Evolutionary conservation across 2,888 invertebrate species (phyloP).

Genomic region (Hydraecia micacea): DNA sequence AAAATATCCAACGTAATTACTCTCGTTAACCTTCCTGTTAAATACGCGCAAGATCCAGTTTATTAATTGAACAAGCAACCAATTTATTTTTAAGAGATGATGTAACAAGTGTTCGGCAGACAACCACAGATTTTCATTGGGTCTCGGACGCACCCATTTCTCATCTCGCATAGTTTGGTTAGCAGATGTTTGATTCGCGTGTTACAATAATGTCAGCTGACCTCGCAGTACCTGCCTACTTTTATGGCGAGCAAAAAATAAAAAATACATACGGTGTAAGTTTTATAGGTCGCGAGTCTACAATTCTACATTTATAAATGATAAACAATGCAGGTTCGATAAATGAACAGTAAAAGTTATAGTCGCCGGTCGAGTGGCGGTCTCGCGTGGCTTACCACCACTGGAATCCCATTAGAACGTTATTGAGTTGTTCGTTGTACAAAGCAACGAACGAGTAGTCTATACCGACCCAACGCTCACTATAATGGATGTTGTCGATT

Average conservation of each 20-base stretch:
- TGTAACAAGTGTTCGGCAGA: slow-evolving; percentile 70
- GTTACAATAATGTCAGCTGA: slow-evolving; percentile 47
- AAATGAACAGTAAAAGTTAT: slow-evolving; percentile 77
- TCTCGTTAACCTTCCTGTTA: slow-evolving; percentile 53
- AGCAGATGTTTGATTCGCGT: slow-evolving; percentile 62
- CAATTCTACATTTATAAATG: slow-evolving; percentile 72
- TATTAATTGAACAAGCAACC: slow-evolving; percentile 69
- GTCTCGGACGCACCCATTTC: slow-evolving; percentile 64
- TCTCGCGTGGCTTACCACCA: slow-evolving; percentile 83
- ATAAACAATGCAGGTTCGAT: slow-evolving; percentile 78
- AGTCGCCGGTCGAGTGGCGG: slow-evolving; percentile 74
- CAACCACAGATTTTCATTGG: slow-evolving; percentile 72
- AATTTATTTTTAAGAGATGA: slow-evolving; percentile 73
- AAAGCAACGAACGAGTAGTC: slow-evolving; percentile 75
- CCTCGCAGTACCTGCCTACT: slow-evolving; percentile 28
- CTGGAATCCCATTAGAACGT: slow-evolving; percentile 87
- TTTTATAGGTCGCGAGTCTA: slow-evolving; percentile 74
- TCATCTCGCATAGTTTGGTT: slow-evolving; percentile 64
- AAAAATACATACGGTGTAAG: slow-evolving; percentile 46
- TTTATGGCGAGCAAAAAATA: slow-evolving; percentile 29
- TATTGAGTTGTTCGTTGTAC: slow-evolving; percentile 85
- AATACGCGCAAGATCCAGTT: slow-evolving; percentile 48
- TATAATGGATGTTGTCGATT: slow-evolving; percentile 73
- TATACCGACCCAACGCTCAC: slow-evolving; percentile 77
- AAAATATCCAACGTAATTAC: slow-evolving; percentile 44